Conservation (phyloP, 2,888 invertebrate genomes). For the Limnephilus marmoratus region DNA sequence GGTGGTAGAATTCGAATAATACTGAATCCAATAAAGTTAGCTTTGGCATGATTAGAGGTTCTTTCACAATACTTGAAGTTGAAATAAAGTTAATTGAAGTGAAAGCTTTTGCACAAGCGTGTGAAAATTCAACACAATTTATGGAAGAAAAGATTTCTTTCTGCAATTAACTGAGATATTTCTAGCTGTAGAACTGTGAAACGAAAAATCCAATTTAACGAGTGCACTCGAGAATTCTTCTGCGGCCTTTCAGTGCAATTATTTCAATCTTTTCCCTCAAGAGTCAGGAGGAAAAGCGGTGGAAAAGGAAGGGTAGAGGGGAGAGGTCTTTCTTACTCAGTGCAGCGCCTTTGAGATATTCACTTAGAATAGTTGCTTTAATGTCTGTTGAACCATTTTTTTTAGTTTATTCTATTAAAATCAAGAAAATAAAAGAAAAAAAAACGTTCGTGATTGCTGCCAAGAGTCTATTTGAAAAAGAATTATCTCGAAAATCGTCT, state of each 20-base stretch:
- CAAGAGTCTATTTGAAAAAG: not conserved
- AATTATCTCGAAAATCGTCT: not conserved
- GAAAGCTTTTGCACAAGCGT: not conserved
- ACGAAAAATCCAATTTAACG: constrained; percentile 24
- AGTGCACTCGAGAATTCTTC: constrained; percentile 12
- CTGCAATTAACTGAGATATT: constrained; percentile 17
- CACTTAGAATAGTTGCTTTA: not conserved
- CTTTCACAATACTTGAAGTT: not conserved
- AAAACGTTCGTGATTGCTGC: not conserved
- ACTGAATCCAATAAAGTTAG: not conserved
- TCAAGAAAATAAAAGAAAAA: not conserved
- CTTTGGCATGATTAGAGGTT: not conserved
- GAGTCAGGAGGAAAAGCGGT: not conserved
- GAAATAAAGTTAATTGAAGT: not conserved
- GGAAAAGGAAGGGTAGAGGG: not conserved
- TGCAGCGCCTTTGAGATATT: not conserved
- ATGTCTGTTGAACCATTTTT: not conserved
- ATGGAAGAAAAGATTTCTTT: constrained; percentile 6
- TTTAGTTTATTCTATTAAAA: not conserved
- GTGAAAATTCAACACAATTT: not conserved
- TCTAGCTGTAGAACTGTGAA: not conserved
- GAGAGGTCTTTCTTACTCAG: not conserved
- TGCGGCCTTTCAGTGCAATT: constrained; percentile 3
- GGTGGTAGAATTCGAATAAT: not conserved
- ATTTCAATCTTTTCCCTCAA: constrained; percentile 11